A percentile compares a stretch with the other conserved stretches of the same genome.
Evolutionary conservation across 2,888 invertebrate species (phyloP).

Genomic region (Philopedon plagiatum): DNA sequence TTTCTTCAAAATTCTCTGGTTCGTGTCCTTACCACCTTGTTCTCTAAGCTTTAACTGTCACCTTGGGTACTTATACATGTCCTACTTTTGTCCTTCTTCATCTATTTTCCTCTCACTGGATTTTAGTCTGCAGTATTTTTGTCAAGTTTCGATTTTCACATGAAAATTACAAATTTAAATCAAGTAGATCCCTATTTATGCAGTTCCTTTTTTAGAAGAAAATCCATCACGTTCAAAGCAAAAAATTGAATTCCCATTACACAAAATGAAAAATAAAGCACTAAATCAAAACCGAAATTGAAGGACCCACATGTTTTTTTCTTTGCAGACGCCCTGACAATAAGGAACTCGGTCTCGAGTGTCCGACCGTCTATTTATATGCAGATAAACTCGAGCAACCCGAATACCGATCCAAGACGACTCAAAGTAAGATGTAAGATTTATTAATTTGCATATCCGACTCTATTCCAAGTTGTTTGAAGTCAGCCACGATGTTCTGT

Average conservation of each 20-base stretch:
- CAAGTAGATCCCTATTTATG: background rate
- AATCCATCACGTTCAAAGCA: slow-evolving; percentile 35
- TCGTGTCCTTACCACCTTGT: too few relatives aligned
- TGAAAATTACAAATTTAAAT: too few relatives aligned
- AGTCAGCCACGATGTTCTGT: slow-evolving; percentile 63
- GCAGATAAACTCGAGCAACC: slow-evolving; percentile 62
- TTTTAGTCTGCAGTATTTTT: too few relatives aligned
- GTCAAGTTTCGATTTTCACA: too few relatives aligned
- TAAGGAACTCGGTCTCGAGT: slow-evolving; percentile 57
- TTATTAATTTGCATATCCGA: slow-evolving; percentile 68
- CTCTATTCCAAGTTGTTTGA: slow-evolving; percentile 62
- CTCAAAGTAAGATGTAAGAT: slow-evolving; percentile 67
- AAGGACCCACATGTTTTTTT: slow-evolving; percentile 50
- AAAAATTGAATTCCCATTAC: slow-evolving; percentile 50
- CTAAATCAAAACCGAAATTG: slow-evolving; percentile 51
- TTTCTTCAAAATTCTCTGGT: too few relatives aligned
- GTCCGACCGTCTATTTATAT: slow-evolving; percentile 65
- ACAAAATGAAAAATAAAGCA: slow-evolving; percentile 31
- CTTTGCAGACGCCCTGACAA: slow-evolving; percentile 48
- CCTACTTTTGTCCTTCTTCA: too few relatives aligned
- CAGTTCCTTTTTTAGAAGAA: background rate
- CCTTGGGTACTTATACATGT: too few relatives aligned
- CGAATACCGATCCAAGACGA: slow-evolving; percentile 60
- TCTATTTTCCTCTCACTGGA: too few relatives aligned
- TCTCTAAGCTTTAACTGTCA: too few relatives aligned